Evolutionary conservation across 2,797 vertebrate genomes (phyloP).

Genomic region (Falco novaeseelandiae): DNA sequence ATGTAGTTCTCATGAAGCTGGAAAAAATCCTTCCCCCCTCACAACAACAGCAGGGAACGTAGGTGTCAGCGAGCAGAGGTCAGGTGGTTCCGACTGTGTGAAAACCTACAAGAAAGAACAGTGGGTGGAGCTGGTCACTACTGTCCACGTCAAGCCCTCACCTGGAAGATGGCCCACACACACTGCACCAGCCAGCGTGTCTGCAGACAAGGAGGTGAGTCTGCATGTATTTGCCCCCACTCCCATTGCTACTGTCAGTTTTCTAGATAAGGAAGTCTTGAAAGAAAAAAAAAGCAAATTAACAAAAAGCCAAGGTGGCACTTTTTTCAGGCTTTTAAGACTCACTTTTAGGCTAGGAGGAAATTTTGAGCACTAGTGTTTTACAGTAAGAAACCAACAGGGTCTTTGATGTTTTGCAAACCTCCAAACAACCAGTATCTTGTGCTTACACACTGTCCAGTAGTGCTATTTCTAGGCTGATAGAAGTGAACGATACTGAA

Average conservation of each 20-base stretch:
- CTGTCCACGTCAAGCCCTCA: not conserved
- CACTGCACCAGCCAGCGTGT: rapidly evolving
- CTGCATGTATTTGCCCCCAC: not conserved
- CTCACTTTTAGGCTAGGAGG: not conserved
- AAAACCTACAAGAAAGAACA: slow-evolving; percentile 74
- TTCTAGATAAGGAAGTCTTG: not conserved
- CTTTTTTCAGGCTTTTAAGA: not conserved
- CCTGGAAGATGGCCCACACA: rapidly evolving
- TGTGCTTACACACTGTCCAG: rapidly evolving
- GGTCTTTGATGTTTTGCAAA: not conserved
- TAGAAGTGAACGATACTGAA: not conserved
- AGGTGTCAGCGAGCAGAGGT: slow-evolving; percentile 78
- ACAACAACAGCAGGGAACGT: not conserved
- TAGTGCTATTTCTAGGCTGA: not conserved
- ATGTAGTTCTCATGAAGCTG: slow-evolving; percentile 50
- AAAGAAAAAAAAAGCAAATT: not conserved
- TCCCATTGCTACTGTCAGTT: not conserved
- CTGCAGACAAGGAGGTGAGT: rapidly evolving
- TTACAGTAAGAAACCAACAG: not conserved
- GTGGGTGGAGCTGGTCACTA: rapidly evolving
- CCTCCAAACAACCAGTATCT: rapidly evolving
- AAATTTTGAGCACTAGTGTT: not conserved
- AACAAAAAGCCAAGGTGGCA: not conserved
- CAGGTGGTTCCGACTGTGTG: slow-evolving; percentile 82
- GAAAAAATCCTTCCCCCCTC: slow-evolving; percentile 21